Evolutionary conservation across 2,888 invertebrate species (phyloP).

Genomic region (Apoda limacodes): DNA sequence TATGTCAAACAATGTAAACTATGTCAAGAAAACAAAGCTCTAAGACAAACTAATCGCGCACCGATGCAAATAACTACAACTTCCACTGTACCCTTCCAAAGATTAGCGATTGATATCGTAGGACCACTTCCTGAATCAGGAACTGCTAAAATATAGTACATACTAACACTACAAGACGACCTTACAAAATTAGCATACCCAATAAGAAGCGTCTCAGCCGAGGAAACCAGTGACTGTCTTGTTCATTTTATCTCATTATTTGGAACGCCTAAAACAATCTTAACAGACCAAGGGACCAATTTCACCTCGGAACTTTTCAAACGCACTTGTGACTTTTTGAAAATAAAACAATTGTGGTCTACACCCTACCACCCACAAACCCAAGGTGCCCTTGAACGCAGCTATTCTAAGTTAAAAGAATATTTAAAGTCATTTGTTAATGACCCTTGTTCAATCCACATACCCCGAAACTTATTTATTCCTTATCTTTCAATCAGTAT

Average conservation of each 20-base stretch:
- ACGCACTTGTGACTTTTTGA: conserved; percentile 13
- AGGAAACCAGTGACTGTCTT: conserved; percentile 21
- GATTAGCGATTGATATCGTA: conserved; percentile 13
- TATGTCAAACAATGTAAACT: conserved; percentile 10
- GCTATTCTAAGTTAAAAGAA: conserved; percentile 19
- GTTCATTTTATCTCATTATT: conserved; percentile 28
- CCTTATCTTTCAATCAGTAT: too few relatives aligned
- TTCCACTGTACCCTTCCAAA: conserved; percentile 6
- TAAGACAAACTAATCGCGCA: conserved; percentile 11
- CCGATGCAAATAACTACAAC: conserved; percentile 21
- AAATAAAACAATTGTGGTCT: conserved; percentile 20
- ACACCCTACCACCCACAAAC: conserved; percentile 24
- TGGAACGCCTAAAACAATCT: conserved; percentile 28
- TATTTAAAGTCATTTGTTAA: conserved; percentile 20
- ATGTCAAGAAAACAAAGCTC: conserved; percentile 13
- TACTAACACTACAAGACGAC: conserved; percentile 19
- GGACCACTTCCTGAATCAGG: conserved; percentile 19
- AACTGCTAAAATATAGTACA: conserved; percentile 11
- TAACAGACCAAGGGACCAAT: conserved; percentile 34
- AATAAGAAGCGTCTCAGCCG: conserved; percentile 12
- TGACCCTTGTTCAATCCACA: too few relatives aligned
- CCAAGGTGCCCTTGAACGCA: conserved; percentile 18
- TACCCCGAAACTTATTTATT: too few relatives aligned
- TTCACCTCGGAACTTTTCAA: conserved; percentile 20
- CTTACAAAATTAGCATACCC: conserved; percentile 19